Evolutionary conservation across 2,888 invertebrate species (phyloP).

Genomic region (Thereva unica): DNA sequence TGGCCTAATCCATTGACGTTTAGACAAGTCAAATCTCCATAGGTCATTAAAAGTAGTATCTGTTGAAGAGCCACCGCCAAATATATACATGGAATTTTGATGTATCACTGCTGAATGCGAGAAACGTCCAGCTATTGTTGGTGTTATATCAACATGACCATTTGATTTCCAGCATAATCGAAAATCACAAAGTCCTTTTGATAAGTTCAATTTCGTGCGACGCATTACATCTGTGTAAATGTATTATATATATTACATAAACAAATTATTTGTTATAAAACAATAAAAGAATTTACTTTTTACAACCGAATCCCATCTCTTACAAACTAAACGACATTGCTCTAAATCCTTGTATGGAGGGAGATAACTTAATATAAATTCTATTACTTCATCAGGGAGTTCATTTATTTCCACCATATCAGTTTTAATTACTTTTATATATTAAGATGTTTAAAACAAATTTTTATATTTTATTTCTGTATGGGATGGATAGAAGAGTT

Average conservation of each 20-base stretch:
- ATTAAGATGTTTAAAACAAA: background rate
- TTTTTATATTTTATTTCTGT: slow-evolving; percentile 1
- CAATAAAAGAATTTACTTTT: slow-evolving; percentile 66
- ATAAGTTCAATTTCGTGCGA: slow-evolving; percentile 73
- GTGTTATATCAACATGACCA: slow-evolving; percentile 62
- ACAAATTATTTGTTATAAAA: slow-evolving; percentile 7
- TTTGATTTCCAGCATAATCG: slow-evolving; percentile 75
- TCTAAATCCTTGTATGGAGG: slow-evolving; percentile 91
- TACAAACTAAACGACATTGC: slow-evolving; percentile 82
- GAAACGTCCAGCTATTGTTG: slow-evolving; percentile 87
- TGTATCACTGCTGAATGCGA: slow-evolving; percentile 87
- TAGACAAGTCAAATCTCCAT: slow-evolving; percentile 89
- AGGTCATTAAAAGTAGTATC: slow-evolving; percentile 96
- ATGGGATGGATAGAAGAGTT: background rate
- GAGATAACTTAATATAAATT: slow-evolving; percentile 85
- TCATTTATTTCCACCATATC: slow-evolving; percentile 61
- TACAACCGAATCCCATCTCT: slow-evolving; percentile 82
- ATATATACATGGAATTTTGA: slow-evolving; percentile 88
- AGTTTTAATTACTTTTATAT: slow-evolving; percentile 7
- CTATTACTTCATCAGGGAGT: slow-evolving; percentile 91
- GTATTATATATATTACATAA: slow-evolving; percentile 40
- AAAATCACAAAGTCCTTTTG: slow-evolving; percentile 76
- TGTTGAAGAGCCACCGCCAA: slow-evolving; percentile 93
- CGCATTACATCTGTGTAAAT: slow-evolving; percentile 74
- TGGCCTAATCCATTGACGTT: slow-evolving; percentile 81